Evolutionary conservation across 2,888 invertebrate genomes (phyloP).

Genomic region (Galerucella pusilla): DNA sequence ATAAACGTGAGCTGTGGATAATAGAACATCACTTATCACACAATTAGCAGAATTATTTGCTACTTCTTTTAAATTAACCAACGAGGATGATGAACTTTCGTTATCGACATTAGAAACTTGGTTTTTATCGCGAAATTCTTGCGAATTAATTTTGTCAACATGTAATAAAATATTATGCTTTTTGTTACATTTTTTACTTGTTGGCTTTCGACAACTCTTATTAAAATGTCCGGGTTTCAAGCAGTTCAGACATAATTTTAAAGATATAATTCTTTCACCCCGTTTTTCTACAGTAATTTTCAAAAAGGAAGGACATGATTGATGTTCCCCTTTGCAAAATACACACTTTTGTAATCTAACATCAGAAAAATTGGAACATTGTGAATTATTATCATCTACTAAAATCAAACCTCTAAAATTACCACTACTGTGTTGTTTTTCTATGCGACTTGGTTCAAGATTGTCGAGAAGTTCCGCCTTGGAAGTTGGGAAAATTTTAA

Average conservation of each 20-base stretch:
- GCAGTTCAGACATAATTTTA: conserved; percentile 30
- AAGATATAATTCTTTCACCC: conserved; percentile 28
- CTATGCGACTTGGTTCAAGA: conserved; percentile 30
- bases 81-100: neutral
- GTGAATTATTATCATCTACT: neutral
- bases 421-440: conserved; percentile 6
- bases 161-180: conserved; percentile 26
- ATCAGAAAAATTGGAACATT: neutral
- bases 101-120: neutral
- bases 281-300: conserved; percentile 33
- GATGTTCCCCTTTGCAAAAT: neutral
- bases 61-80: too few species aligned
- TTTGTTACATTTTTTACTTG: conserved; percentile 29
- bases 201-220: conserved; percentile 26
- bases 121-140: neutral
- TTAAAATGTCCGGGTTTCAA: conserved; percentile 33
- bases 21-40: too few species aligned
- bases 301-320: conserved; percentile 35
- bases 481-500: conserved; percentile 35
- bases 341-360: neutral
- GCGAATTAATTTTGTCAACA: neutral
- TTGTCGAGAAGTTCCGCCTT: conserved; percentile 36
- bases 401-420: conserved; percentile 18
- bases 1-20: too few species aligned
- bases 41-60: too few species aligned